phyloP scores from a whole-genome alignment of 2,888 invertebrate genomes.

The Mythimna ferrago region DNA sequence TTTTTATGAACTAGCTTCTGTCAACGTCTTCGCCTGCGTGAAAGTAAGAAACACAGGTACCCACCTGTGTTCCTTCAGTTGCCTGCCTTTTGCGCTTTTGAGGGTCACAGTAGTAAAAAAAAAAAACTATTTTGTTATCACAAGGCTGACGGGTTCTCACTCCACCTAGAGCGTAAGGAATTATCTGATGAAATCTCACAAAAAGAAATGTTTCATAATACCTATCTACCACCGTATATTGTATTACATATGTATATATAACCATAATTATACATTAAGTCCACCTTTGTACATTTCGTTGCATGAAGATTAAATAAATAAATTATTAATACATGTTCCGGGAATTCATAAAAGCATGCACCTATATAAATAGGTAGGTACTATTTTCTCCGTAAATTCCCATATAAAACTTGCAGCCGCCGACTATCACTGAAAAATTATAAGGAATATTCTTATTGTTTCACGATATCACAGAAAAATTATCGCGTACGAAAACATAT shows the following conservation, averaged over 20 bases:
- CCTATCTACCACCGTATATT: neutral
- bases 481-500: neutral
- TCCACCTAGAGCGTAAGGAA: too few species aligned
- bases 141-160: too few species aligned
- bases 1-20: too few species aligned
- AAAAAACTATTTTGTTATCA: neutral
- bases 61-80: too few species aligned
- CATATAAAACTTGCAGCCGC: neutral
- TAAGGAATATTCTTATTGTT: slow-evolving; percentile 15
- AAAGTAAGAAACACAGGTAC: too few species aligned
- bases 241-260: neutral
- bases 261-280: too few species aligned
- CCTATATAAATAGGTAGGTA: neutral
- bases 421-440: slow-evolving; percentile 1
- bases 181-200: too few species aligned
- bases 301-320: too few species aligned
- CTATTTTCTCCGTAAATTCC: neutral
- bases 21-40: too few species aligned
- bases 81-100: too few species aligned
- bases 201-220: neutral
- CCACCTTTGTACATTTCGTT: too few species aligned
- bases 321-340: neutral
- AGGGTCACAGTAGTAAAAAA: too few species aligned
- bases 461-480: slow-evolving; percentile 6
- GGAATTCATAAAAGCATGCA: neutral